Percentiles rank a stretch among this genome's conserved stretches.
Conservation (phyloP, 2,888 invertebrate genomes). For the Hydraecia micacea region DNA sequence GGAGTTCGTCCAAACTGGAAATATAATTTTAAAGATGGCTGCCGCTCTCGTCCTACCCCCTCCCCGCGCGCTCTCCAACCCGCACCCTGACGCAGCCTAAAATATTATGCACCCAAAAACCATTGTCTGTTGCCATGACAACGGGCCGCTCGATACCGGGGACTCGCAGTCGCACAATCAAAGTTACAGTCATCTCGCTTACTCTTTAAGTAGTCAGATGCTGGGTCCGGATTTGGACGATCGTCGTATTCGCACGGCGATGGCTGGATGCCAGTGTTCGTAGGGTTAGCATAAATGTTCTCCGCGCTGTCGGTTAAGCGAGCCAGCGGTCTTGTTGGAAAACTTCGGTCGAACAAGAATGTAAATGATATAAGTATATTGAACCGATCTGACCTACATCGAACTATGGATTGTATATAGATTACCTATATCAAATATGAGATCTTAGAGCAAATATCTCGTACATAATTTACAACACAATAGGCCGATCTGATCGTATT, state of each 20-base stretch:
- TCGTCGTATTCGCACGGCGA: constrained; percentile 81
- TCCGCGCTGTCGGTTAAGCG: constrained; percentile 71
- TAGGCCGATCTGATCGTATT: constrained; percentile 41
- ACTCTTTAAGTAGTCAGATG: constrained; percentile 82
- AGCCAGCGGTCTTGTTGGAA: constrained; percentile 84
- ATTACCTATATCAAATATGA: constrained; percentile 68
- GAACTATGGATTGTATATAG: constrained; percentile 62
- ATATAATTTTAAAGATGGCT: constrained; percentile 90
- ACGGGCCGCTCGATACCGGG: constrained; percentile 88
- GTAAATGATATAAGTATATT: constrained; percentile 72
- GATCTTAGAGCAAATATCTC: constrained; percentile 55
- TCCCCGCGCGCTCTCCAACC: constrained; percentile 76
- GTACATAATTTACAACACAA: constrained; percentile 65
- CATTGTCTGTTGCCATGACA: constrained; percentile 90
- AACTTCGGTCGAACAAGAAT: constrained; percentile 81
- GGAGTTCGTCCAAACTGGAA: constrained; percentile 87
- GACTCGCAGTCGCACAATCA: constrained; percentile 82
- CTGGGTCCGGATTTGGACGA: constrained; percentile 83
- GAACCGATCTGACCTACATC: constrained; percentile 73
- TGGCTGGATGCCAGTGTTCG: constrained; percentile 86
- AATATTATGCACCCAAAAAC: constrained; percentile 91
- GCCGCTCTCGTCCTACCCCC: constrained; percentile 81
- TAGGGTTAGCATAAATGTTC: constrained; percentile 84
- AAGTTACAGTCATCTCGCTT: constrained; percentile 86
- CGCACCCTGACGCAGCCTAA: constrained; percentile 87